Percentiles rank a stretch among this genome's conserved stretches.
phyloP scores from a whole-genome alignment of 1,140 invertebrate species.

The Phortica variegata region DNA sequence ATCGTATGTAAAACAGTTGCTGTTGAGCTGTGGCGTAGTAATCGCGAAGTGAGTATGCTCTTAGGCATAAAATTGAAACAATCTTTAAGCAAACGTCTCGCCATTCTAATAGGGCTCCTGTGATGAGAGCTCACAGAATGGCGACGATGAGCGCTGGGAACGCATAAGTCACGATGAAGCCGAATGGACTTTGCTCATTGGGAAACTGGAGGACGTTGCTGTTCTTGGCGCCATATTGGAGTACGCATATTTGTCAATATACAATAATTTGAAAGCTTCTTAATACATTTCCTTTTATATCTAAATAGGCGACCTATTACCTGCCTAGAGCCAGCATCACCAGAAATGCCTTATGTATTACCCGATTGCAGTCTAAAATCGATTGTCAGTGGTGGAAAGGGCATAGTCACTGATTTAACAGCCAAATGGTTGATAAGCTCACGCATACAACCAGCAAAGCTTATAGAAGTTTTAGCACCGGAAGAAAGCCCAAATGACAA shows the following conservation, averaged over 20 bases:
- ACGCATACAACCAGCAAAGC: constrained; percentile 65
- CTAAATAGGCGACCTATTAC: constrained; percentile 28
- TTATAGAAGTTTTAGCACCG: constrained; percentile 35
- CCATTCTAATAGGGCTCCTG: constrained; percentile 35
- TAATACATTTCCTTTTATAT: constrained; percentile 13
- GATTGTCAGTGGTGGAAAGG: constrained; percentile 78
- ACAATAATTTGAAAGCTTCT: neutral
- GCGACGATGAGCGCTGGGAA: constrained; percentile 74
- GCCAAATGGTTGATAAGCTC: constrained; percentile 76
- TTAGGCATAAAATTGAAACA: neutral
- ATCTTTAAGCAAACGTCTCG: neutral
- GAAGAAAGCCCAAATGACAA: constrained; percentile 27
- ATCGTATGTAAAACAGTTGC: constrained; percentile 76
- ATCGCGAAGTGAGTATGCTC: constrained; percentile 24
- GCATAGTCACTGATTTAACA: constrained; percentile 79
- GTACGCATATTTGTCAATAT: constrained; percentile 33
- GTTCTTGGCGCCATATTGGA: constrained; percentile 71
- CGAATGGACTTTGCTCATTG: constrained; percentile 81
- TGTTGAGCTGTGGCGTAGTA: constrained; percentile 57
- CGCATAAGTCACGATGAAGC: constrained; percentile 80
- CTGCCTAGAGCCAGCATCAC: constrained; percentile 36
- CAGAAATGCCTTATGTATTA: constrained; percentile 63
- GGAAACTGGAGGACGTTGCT: constrained; percentile 86
- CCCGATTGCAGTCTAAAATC: constrained; percentile 71
- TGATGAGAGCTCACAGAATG: constrained; percentile 50